Conservation (phyloP, 2,797 vertebrate genomes). For the Tiaroga cobitis region DNA sequence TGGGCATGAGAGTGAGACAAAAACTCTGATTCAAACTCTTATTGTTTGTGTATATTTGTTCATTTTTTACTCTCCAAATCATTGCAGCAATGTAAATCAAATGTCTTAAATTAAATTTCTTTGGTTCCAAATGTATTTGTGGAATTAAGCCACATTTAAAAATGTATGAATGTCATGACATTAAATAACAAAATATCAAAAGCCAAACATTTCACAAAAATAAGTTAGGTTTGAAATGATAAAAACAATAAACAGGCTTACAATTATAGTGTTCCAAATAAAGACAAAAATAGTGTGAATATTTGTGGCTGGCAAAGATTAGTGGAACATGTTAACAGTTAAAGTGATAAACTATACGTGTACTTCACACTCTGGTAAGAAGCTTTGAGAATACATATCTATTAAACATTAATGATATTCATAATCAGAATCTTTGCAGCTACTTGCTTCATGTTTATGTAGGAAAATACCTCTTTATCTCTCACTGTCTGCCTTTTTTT, state of each 20-base stretch:
- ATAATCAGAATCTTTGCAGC: neutral
- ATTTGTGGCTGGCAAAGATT: neutral
- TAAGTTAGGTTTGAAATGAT: neutral
- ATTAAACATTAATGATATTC: neutral
- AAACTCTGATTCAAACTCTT: neutral
- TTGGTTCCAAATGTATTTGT: neutral
- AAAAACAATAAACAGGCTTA: neutral
- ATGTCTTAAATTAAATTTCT: neutral
- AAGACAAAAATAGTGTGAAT: neutral
- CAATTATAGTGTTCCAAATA: neutral
- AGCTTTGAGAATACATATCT: neutral
- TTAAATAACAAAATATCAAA: neutral
- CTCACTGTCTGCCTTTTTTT: neutral
- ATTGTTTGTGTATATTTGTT: neutral
- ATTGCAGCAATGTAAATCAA: neutral
- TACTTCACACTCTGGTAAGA: slow-evolving; percentile 18
- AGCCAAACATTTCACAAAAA: neutral
- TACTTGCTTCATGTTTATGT: neutral
- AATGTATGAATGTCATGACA: neutral
- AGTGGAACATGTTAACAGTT: neutral
- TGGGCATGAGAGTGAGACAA: neutral
- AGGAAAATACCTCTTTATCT: neutral
- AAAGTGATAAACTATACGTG: neutral
- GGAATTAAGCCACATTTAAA: neutral
- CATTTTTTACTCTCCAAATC: neutral